These are phyloP conservation scores for Mormyrops boulengeri DNA, from an alignment of 2,797 vertebrate genomes.

Conservation along the genomic window DNA sequence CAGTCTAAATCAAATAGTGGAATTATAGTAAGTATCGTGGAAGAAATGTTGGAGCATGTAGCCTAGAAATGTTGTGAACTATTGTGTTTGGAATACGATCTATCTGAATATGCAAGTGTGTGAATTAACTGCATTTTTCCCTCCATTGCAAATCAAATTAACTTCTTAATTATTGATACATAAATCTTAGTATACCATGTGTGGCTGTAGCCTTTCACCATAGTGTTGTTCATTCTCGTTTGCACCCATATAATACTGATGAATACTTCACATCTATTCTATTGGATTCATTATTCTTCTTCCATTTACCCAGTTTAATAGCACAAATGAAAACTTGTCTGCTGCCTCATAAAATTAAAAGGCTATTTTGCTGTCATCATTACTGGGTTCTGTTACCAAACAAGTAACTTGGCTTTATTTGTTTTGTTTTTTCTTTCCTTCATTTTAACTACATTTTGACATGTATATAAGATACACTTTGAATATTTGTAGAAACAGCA, in stretches of 20 bases:
- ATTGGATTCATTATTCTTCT: neutral
- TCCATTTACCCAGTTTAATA: constrained; percentile 2
- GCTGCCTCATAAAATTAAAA: constrained; percentile 13
- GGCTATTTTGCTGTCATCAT: constrained; percentile 13
- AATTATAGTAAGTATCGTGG: constrained; percentile 87
- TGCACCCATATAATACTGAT: constrained; percentile 8
- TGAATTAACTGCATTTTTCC: neutral
- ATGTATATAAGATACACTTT: neutral
- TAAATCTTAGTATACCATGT: neutral
- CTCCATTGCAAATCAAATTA: constrained; percentile 12
- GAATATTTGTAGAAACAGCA: neutral
- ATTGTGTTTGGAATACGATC: neutral
- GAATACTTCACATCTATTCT: constrained; percentile 4
- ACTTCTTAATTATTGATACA: constrained; percentile 8
- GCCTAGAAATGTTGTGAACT: neutral
- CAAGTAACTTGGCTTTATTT: neutral
- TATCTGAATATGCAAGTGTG: neutral
- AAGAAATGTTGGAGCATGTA: neutral
- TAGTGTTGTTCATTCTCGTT: neutral
- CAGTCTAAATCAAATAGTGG: constrained; percentile 79
- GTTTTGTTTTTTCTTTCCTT: neutral
- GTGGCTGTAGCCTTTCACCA: neutral
- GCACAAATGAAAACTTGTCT: constrained; percentile 7
- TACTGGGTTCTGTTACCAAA: neutral
- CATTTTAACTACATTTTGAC: neutral